These are phyloP conservation scores for Peromyscus maniculatus DNA, from an alignment of 2,113 vertebrate genomes.

Conservation along the genomic window DNA sequence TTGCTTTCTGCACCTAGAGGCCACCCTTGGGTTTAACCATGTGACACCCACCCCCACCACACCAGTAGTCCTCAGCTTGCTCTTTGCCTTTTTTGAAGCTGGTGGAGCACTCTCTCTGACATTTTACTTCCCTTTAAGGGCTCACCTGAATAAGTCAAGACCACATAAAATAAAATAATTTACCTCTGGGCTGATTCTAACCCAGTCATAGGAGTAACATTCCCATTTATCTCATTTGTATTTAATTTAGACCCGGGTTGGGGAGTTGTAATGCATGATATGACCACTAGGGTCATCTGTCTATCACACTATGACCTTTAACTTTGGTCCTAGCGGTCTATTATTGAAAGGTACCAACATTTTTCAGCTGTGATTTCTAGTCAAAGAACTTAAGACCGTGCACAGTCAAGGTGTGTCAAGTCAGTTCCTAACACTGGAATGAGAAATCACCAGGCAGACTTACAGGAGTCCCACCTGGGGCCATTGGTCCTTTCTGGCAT, in stretches of 20 bases:
- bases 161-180: neutral
- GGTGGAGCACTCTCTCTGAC: neutral
- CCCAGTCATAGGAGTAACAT: neutral
- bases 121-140: neutral
- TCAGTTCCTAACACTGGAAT: neutral
- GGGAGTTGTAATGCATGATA: neutral
- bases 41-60: neutral
- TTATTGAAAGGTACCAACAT: neutral
- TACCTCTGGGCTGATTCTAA: constrained; percentile 22
- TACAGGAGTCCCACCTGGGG: neutral
- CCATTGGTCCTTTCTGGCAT: neutral
- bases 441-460: neutral
- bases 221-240: neutral
- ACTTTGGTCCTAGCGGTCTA: neutral
- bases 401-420: neutral
- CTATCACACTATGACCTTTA: constrained; percentile 1
- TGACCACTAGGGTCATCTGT: neutral
- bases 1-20: neutral
- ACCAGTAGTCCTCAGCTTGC: neutral
- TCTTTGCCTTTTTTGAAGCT: constrained; percentile 17
- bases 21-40: neutral
- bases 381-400: constrained; percentile 2
- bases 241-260: neutral
- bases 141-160: neutral
- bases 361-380: constrained; percentile 14